phyloP scores from a whole-genome alignment of 2,113 vertebrate species.

The Mesocricetus auratus region DNA sequence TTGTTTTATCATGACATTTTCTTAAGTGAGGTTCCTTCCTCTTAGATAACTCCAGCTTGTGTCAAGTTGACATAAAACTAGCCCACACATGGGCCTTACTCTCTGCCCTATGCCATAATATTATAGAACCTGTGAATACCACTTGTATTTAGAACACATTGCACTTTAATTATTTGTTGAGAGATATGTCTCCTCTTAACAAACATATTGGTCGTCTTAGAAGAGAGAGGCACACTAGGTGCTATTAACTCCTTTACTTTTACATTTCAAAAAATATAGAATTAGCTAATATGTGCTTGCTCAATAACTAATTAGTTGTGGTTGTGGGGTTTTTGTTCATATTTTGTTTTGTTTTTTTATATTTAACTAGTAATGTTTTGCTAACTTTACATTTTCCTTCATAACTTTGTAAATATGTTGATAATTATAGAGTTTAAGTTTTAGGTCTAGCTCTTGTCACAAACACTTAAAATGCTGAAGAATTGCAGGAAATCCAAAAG shows the following conservation, averaged over 20 bases:
- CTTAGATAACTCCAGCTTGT: not conserved
- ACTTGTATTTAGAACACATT: not conserved
- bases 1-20: not conserved
- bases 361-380: not conserved
- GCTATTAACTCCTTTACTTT: not conserved
- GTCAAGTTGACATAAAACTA: not conserved
- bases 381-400: not conserved
- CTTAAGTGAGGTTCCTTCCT: not conserved
- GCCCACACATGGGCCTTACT: not conserved
- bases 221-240: not conserved
- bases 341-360: not conserved
- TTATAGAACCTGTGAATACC: not conserved
- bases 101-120: not conserved
- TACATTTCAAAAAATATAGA: not conserved
- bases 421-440: not conserved
- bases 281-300: not conserved
- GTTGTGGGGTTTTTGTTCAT: too few species aligned
- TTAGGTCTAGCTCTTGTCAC: not conserved
- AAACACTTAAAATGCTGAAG: constrained; percentile 14
- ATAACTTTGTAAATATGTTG: not conserved
- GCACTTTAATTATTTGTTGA: not conserved
- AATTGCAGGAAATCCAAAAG: not conserved
- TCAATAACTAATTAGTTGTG: not conserved
- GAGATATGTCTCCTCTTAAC: not conserved
- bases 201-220: not conserved